Percentiles rank a stretch among this genome's conserved stretches.
phyloP scores from a whole-genome alignment of 2,113 vertebrate genomes.

The Canis aureus region DNA sequence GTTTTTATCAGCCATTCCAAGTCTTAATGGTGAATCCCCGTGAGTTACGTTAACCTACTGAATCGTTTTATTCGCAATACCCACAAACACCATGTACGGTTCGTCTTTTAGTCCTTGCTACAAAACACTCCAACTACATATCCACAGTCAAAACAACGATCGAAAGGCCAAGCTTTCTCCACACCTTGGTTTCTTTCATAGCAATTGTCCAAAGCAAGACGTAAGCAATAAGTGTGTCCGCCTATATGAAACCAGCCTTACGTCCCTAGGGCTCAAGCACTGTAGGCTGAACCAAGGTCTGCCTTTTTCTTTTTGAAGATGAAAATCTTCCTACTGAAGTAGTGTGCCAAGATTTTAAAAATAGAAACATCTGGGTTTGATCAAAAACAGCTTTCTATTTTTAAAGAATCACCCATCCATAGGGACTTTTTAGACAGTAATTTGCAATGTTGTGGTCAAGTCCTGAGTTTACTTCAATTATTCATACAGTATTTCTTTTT shows the following conservation, averaged over 20 bases:
- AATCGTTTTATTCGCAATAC: conserved; percentile 50
- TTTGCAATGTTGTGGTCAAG: conserved; percentile 50
- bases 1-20: conserved; percentile 55
- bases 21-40: conserved; percentile 52
- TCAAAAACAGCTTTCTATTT: conserved; percentile 68
- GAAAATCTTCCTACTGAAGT: conserved; percentile 51
- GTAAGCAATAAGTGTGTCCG: neutral
- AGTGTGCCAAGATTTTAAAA: conserved; percentile 71
- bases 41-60: conserved; percentile 5
- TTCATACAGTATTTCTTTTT: conserved; percentile 41
- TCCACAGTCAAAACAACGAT: neutral
- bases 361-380: conserved; percentile 61
- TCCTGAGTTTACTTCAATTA: conserved; percentile 59
- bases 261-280: conserved; percentile 33
- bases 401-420: conserved; percentile 46
- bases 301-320: conserved; percentile 59
- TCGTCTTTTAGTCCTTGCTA: conserved; percentile 2
- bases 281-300: conserved; percentile 32
- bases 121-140: neutral
- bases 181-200: conserved; percentile 56
- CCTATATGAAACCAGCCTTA: neutral
- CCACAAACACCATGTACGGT: conserved; percentile 13
- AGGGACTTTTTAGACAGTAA: conserved; percentile 48
- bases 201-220: conserved; percentile 21
- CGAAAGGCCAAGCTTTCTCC: conserved; percentile 49